phyloP scores from a whole-genome alignment of 2,797 vertebrate species.

The Diglossa cyanea region DNA sequence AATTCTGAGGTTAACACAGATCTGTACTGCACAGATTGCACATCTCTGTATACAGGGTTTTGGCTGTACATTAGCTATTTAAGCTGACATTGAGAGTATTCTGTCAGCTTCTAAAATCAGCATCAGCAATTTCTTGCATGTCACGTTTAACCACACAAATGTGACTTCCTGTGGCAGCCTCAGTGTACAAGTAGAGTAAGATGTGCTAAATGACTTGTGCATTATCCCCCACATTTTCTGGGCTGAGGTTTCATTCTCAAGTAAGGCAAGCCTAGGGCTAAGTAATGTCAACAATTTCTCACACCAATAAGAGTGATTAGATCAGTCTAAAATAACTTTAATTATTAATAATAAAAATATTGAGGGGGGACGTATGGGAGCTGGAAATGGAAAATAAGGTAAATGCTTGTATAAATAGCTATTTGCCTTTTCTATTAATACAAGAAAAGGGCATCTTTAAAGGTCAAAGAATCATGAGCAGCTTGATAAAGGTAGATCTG shows the following conservation, averaged over 20 bases:
- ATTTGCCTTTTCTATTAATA: background rate
- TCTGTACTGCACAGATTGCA: background rate
- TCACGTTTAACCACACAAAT: background rate
- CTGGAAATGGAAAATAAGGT: background rate
- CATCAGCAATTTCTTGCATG: background rate
- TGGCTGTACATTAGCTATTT: background rate
- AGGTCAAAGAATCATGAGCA: background rate
- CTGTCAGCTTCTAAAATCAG: background rate
- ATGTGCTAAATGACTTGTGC: background rate
- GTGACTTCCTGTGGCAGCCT: background rate
- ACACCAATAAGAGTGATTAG: background rate
- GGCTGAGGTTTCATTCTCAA: background rate
- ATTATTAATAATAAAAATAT: background rate
- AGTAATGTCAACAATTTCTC: background rate
- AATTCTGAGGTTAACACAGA: background rate
- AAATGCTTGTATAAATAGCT: background rate
- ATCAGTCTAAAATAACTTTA: background rate
- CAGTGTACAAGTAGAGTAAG: background rate
- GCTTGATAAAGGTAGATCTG: background rate
- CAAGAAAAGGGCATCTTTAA: background rate
- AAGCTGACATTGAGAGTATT: background rate
- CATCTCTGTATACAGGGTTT: background rate
- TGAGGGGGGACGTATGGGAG: background rate
- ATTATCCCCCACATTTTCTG: background rate
- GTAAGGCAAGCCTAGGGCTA: background rate